These are phyloP conservation scores for Ifrita kowaldi DNA, from an alignment of 2,113 vertebrate species.

Conservation along the genomic window DNA sequence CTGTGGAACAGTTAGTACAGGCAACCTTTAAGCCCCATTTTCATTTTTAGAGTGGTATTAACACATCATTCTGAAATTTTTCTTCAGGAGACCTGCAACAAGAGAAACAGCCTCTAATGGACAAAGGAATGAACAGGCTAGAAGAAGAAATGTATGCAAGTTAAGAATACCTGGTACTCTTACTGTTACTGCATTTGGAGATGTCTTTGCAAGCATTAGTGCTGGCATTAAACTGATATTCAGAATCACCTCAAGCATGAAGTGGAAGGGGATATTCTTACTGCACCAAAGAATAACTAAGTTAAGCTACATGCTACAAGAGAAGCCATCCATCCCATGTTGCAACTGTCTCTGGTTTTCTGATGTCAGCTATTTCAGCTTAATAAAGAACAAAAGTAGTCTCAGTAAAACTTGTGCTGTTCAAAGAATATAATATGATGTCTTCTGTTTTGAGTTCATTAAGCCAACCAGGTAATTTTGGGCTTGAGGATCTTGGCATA, in stretches of 20 bases:
- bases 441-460: neutral
- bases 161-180: neutral
- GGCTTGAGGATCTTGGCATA: neutral
- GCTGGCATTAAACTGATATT: neutral
- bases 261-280: neutral
- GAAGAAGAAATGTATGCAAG: neutral
- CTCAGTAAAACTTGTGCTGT: neutral
- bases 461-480: neutral
- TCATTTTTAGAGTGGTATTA: neutral
- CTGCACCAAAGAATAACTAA: neutral
- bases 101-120: constrained; percentile 34
- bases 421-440: neutral
- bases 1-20: neutral
- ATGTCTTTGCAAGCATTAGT: neutral
- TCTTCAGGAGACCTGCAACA: constrained; percentile 73
- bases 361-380: neutral
- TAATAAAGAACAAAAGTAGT: neutral
- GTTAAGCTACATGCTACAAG: neutral
- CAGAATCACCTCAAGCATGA: neutral
- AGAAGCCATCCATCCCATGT: neutral
- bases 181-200: neutral
- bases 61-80: neutral
- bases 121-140: neutral
- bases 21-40: neutral
- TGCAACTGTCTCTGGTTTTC: neutral